Evolutionary conservation across 2,888 invertebrate genomes (phyloP).

Genomic region (Acronicta alni): DNA sequence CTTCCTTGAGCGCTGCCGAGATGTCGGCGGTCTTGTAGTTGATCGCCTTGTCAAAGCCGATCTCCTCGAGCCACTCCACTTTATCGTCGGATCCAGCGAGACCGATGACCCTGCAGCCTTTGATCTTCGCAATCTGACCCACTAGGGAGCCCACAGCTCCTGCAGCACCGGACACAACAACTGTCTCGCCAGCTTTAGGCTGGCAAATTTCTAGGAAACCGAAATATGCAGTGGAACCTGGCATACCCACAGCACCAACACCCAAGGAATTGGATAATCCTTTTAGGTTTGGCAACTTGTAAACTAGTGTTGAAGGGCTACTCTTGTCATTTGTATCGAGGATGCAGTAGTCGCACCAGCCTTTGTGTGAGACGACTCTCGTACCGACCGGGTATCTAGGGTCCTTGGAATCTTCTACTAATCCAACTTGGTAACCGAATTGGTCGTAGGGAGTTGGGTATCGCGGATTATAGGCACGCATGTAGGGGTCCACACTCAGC

Average conservation of each 20-base stretch:
- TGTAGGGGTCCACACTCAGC: constrained; percentile 70
- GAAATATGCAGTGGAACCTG: constrained; percentile 93
- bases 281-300: constrained; percentile 88
- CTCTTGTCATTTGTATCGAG: constrained; percentile 49
- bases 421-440: constrained; percentile 66
- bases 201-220: constrained; percentile 92
- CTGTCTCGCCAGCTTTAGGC: constrained; percentile 92
- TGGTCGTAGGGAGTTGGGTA: constrained; percentile 66
- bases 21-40: constrained; percentile 91
- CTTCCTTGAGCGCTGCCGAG: constrained; percentile 84
- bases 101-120: constrained; percentile 91
- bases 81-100: constrained; percentile 88
- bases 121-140: constrained; percentile 93
- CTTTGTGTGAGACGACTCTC: constrained; percentile 87
- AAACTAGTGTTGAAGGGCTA: constrained; percentile 48
- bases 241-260: constrained; percentile 91
- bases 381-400: constrained; percentile 89
- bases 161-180: constrained; percentile 92
- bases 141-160: constrained; percentile 93
- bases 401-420: constrained; percentile 90
- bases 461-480: constrained; percentile 55
- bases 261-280: constrained; percentile 87
- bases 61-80: constrained; percentile 84
- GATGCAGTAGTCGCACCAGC: constrained; percentile 59
- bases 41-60: constrained; percentile 91